These are phyloP conservation scores for Rhopalosiphum padi DNA, from an alignment of 1,140 invertebrate genomes.

Conservation along the genomic window DNA sequence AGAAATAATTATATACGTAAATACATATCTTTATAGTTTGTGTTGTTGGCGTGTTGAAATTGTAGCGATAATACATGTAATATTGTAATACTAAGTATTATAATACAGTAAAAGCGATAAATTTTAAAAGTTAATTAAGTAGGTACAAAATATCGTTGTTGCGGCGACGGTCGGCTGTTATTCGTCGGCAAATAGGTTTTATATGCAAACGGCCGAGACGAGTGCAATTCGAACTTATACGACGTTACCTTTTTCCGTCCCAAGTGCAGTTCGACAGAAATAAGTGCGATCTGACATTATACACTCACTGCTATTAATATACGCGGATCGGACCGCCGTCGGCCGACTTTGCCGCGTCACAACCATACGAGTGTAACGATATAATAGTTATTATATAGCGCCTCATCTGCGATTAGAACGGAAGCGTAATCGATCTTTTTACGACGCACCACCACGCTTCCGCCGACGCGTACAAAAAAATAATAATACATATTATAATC, in stretches of 20 bases:
- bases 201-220: too few relatives aligned
- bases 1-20: not conserved
- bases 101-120: not conserved
- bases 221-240: not conserved
- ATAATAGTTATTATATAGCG: not conserved
- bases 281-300: not conserved
- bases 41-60: not conserved
- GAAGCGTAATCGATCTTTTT: constrained; percentile 25
- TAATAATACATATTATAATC: not conserved
- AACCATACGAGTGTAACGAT: not conserved
- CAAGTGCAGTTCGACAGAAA: not conserved
- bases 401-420: not conserved
- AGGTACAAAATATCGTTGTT: not conserved
- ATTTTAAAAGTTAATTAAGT: not conserved
- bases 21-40: too few relatives aligned
- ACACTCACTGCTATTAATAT: not conserved
- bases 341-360: not conserved
- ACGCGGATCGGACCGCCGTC: not conserved
- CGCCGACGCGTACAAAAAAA: not conserved
- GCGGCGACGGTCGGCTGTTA: not conserved
- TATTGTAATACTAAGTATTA: too few relatives aligned
- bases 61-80: not conserved
- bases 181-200: not conserved
- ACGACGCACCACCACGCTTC: not conserved
- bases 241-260: not conserved